These are phyloP conservation scores for Lordiphosa collinella DNA, from an alignment of 1,140 invertebrate genomes.

Conservation along the genomic window DNA sequence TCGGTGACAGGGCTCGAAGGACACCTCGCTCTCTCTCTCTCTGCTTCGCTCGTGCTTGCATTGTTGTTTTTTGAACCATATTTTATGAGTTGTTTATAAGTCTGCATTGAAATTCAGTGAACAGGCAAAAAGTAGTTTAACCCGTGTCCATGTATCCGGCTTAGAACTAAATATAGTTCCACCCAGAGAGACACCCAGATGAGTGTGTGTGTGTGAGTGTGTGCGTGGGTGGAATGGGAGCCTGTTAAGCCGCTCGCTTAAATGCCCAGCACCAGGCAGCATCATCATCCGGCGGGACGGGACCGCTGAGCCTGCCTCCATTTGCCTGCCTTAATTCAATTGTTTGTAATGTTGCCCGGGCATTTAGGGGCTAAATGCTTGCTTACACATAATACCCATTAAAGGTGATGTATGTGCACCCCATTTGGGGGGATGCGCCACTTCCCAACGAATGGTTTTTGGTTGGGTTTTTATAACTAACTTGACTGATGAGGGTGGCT, in stretches of 20 bases:
- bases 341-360: constrained; percentile 61
- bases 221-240: constrained; percentile 30
- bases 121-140: constrained; percentile 73
- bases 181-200: constrained; percentile 6
- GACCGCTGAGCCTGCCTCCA: not conserved
- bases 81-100: constrained; percentile 57
- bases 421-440: constrained; percentile 27
- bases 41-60: not conserved
- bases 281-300: not conserved
- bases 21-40: not conserved
- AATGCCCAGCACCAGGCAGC: constrained; percentile 45
- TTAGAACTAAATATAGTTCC: constrained; percentile 54
- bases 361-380: constrained; percentile 66
- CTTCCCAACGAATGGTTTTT: not conserved
- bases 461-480: not conserved
- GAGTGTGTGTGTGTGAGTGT: not conserved
- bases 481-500: constrained; percentile 13
- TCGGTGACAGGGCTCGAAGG: not conserved
- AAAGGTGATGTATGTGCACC: constrained; percentile 60
- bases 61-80: constrained; percentile 15
- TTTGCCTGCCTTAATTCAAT: constrained; percentile 59
- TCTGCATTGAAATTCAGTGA: constrained; percentile 62
- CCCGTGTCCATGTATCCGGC: not conserved
- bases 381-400: constrained; percentile 71
- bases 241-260: constrained; percentile 39